These are phyloP conservation scores for Acestrorhynchus altus DNA, from an alignment of 2,797 vertebrate species.

Conservation along the genomic window DNA sequence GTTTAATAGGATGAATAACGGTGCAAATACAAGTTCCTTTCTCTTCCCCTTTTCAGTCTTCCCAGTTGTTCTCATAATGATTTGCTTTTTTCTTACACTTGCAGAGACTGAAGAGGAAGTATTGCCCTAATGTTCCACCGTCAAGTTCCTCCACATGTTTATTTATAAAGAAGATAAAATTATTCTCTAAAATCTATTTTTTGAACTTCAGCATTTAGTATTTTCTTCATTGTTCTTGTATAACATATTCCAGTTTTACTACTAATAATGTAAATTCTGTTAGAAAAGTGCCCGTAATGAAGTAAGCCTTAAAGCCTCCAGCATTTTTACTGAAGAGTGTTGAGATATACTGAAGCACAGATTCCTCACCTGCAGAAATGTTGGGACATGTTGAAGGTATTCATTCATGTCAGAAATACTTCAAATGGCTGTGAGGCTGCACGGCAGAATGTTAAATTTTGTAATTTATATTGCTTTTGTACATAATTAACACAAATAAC, in stretches of 20 bases:
- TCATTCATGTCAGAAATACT: not conserved
- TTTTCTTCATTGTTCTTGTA: conserved; percentile 5
- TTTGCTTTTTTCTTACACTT: conserved; percentile 56
- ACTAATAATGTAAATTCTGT: not conserved
- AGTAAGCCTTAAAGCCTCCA: not conserved
- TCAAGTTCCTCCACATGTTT: not conserved
- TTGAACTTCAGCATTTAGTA: not conserved
- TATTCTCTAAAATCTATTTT: not conserved
- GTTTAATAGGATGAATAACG: too few relatives aligned
- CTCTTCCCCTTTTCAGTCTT: not conserved
- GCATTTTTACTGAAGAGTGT: not conserved
- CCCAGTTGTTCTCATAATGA: not conserved
- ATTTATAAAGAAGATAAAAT: not conserved
- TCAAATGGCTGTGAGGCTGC: too few relatives aligned
- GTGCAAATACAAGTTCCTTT: too few relatives aligned
- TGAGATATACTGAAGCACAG: not conserved
- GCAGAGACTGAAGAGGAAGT: conserved; percentile 74
- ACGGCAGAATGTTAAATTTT: too few relatives aligned
- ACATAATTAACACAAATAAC: too few relatives aligned
- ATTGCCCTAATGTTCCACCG: conserved; percentile 46
- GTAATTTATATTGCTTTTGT: too few relatives aligned
- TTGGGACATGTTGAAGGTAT: not conserved
- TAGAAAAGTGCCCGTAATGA: not conserved
- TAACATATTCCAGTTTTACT: not conserved
- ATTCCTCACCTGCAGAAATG: not conserved